phyloP scores from a whole-genome alignment of 2,797 vertebrate species.

The Lutjanus campechanus region DNA sequence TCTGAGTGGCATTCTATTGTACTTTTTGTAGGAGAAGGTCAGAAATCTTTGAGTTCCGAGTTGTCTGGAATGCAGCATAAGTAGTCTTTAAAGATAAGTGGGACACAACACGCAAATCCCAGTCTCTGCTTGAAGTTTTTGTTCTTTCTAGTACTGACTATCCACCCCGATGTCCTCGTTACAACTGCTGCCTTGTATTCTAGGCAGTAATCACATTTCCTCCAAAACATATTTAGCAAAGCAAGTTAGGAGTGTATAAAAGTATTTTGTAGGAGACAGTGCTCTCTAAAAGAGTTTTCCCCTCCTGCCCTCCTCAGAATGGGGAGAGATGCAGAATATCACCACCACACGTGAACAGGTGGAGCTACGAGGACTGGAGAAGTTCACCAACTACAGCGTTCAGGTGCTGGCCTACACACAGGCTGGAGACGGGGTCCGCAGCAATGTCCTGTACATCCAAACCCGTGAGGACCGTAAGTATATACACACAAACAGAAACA shows the following conservation, averaged over 20 bases:
- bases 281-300: slow-evolving; percentile 14
- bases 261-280: not conserved
- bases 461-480: slow-evolving; percentile 95
- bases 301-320: slow-evolving; percentile 71
- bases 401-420: slow-evolving; percentile 98
- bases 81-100: not conserved
- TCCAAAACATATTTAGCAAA: slow-evolving; percentile 16
- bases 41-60: too few relatives aligned
- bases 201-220: slow-evolving; percentile 6
- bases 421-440: slow-evolving; percentile 95
- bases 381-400: slow-evolving; percentile 99
- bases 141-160: not conserved
- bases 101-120: not conserved
- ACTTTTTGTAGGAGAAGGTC: too few relatives aligned
- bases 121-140: not conserved
- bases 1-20: too few relatives aligned
- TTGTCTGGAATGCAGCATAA: too few relatives aligned
- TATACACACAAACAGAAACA: not conserved
- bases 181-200: slow-evolving; percentile 3
- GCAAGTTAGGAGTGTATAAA: not conserved
- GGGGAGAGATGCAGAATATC: slow-evolving; percentile 89
- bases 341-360: slow-evolving; percentile 92
- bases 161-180: not conserved
- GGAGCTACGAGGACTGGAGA: slow-evolving; percentile 95
- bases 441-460: slow-evolving; percentile 95